phyloP scores from a whole-genome alignment of 23 tunicate species.

The Oikopleura dioica region DNA sequence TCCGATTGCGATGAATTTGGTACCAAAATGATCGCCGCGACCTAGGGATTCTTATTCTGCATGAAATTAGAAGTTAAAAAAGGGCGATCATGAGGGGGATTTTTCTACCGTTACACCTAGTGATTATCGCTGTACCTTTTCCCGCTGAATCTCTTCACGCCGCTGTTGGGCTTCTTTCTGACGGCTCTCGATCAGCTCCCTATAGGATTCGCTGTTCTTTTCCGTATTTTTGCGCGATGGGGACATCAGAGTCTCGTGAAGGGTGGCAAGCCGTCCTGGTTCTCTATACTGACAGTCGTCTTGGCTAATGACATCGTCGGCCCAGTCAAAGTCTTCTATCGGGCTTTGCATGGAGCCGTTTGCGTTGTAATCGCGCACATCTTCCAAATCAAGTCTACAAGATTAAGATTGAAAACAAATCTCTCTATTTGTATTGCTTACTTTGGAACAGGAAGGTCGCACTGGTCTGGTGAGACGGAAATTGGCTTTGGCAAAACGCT shows the following conservation, averaged over 20 bases:
- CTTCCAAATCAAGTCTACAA: no score
- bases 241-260: conserved; percentile 90
- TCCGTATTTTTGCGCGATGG: conserved; percentile 61
- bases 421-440: no score
- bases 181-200: conserved; percentile 32
- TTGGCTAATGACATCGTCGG: conserved; percentile 28
- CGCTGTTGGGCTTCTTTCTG: conserved; percentile 57
- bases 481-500: no score
- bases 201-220: not conserved
- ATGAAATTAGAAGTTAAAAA: no score
- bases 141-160: conserved; percentile 51
- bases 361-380: not conserved
- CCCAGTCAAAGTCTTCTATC: conserved; percentile 28
- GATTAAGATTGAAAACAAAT: no score
- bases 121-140: conserved; percentile 47
- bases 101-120: no score
- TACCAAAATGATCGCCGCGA: no score
- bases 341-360: not conserved
- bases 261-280: conserved; percentile 69
- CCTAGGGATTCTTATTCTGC: no score
- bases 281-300: conserved; percentile 49
- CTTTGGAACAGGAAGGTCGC: not conserved
- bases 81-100: no score
- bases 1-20: no score
- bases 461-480: not conserved